Conservation (phyloP, 2,797 vertebrate genomes). For the Sebastes alutus region DNA sequence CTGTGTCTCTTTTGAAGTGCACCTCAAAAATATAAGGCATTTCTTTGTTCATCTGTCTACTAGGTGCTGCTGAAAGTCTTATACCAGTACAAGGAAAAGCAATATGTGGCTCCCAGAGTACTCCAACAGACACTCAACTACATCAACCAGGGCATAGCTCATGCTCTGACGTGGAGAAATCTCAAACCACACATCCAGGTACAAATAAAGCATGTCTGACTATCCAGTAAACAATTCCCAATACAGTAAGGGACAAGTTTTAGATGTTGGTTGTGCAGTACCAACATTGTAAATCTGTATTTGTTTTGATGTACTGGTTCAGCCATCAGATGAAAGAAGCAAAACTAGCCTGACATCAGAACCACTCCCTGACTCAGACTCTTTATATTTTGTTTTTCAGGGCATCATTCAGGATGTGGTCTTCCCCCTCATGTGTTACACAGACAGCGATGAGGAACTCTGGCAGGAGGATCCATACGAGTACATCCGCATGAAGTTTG, state of each 20-base stretch:
- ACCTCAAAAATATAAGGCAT: neutral
- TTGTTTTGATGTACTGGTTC: neutral
- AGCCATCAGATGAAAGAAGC: neutral
- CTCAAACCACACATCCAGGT: conserved; percentile 99
- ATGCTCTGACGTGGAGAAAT: conserved; percentile 98
- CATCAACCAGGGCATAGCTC: conserved; percentile 98
- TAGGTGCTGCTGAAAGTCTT: conserved; percentile 98
- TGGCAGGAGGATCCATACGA: conserved; percentile 99
- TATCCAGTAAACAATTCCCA: neutral
- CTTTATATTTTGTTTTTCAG: conserved; percentile 74
- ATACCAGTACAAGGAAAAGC: conserved; percentile 97
- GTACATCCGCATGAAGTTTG: conserved; percentile 99
- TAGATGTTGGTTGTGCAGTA: neutral
- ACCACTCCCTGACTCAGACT: neutral
- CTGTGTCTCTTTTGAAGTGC: neutral
- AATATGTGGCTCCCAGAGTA: conserved; percentile 97
- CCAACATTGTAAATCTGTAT: neutral
- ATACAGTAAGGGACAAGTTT: neutral
- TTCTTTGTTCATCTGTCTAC: conserved; percentile 26
- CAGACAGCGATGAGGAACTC: conserved; percentile 97
- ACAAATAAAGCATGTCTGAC: conserved; percentile 25
- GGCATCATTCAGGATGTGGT: conserved; percentile 99
- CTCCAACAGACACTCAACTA: conserved; percentile 98
- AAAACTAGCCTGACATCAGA: neutral
- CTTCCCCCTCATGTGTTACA: conserved; percentile 99